phyloP scores from a whole-genome alignment of 2,888 invertebrate species.

The Scrobipalpa costella region DNA sequence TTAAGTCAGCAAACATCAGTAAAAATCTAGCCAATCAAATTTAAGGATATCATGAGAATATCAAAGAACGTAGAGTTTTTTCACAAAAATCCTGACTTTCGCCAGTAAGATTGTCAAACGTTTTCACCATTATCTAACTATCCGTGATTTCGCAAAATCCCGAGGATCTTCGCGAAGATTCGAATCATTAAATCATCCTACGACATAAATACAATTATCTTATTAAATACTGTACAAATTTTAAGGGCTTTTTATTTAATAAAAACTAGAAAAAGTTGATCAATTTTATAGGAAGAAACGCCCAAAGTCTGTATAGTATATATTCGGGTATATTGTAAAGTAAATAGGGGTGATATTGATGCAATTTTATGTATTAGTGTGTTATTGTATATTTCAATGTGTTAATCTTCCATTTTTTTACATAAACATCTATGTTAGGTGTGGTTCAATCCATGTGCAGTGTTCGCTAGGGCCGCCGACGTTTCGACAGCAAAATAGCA shows the following conservation, averaged over 20 bases:
- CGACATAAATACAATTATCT: slow-evolving; percentile 3
- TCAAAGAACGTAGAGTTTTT: too few species aligned
- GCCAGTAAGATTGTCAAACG: too few species aligned
- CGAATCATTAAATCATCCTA: too few species aligned
- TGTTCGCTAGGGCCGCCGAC: too few species aligned
- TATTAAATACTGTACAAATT: slow-evolving; percentile 8
- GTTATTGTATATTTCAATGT: not conserved
- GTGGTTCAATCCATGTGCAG: not conserved
- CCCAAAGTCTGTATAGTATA: slow-evolving; percentile 1
- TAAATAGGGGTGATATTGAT: not conserved
- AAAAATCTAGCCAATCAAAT: too few species aligned
- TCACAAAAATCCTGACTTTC: too few species aligned
- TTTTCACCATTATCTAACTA: too few species aligned
- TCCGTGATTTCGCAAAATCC: too few species aligned
- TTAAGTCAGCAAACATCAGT: too few species aligned
- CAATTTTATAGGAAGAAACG: not conserved
- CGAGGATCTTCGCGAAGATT: too few species aligned
- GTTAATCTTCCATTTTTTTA: not conserved
- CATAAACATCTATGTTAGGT: not conserved
- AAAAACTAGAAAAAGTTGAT: not conserved
- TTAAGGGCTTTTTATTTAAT: not conserved
- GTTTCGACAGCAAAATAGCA: too few species aligned
- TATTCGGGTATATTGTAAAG: not conserved
- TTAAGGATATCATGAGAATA: too few species aligned
- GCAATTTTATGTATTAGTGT: not conserved